Percentiles rank a stretch among this genome's conserved stretches.
These are phyloP conservation scores for Clitarchus hookeri DNA, from an alignment of 2,888 invertebrate genomes.

Conservation along the genomic window DNA sequence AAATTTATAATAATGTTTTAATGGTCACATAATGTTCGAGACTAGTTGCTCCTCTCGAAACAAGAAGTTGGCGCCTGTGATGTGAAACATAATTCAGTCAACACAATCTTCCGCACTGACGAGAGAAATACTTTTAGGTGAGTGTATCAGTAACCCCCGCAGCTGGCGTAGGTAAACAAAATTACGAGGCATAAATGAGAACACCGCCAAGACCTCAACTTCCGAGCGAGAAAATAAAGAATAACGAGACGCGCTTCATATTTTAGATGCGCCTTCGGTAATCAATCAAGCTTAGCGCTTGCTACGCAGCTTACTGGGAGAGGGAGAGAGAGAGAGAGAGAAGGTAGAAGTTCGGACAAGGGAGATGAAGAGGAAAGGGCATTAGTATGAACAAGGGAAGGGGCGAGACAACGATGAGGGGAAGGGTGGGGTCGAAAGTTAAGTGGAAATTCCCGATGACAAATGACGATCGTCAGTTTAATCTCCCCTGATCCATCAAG, in stretches of 20 bases:
- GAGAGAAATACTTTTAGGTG: no score
- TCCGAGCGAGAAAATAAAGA: background rate
- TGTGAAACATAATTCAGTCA: no score
- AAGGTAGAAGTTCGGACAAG: background rate
- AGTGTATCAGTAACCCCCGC: no score
- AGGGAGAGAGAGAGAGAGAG: no score
- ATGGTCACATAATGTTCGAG: no score
- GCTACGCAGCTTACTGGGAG: background rate
- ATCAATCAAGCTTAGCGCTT: background rate
- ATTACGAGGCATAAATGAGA: no score
- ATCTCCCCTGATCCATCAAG: background rate
- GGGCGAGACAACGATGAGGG: background rate
- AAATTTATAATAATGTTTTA: no score
- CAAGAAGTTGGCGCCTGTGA: no score
- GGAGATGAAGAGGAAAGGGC: background rate
- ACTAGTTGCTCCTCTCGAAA: no score
- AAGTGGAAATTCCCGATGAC: background rate
- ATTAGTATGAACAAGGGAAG: background rate
- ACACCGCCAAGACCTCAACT: background rate
- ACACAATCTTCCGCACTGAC: no score
- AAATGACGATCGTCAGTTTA: slow-evolving; percentile 7
- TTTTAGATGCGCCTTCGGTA: slow-evolving; percentile 6
- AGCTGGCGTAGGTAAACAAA: no score
- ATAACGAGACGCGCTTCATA: background rate
- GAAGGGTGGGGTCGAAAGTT: background rate